phyloP scores from a whole-genome alignment of 2,113 vertebrate genomes.

The Lagenorhynchus albirostris region DNA sequence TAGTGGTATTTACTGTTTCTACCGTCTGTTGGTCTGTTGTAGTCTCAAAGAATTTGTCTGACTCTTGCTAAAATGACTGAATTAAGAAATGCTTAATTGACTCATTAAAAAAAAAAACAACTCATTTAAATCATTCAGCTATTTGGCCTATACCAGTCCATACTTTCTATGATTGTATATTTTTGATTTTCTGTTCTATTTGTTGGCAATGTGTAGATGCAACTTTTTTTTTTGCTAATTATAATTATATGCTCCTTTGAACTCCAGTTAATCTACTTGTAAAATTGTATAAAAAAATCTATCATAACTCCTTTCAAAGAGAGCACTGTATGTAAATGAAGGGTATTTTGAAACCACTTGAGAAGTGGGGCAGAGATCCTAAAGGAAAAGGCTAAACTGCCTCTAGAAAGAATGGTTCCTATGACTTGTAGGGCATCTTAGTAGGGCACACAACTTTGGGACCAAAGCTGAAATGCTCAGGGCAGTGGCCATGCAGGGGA shows the following conservation, averaged over 20 bases:
- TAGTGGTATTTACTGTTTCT: neutral
- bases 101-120: neutral
- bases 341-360: neutral
- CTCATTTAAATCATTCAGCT: neutral
- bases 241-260: neutral
- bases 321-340: neutral
- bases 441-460: neutral
- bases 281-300: neutral
- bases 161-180: neutral
- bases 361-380: neutral
- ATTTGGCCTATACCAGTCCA: neutral
- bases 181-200: neutral
- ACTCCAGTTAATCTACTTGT: neutral
- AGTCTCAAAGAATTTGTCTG: conserved; percentile 27
- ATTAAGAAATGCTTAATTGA: neutral
- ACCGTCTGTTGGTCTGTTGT: neutral
- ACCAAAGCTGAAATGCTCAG: neutral
- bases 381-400: neutral
- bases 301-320: neutral
- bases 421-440: neutral
- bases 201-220: neutral
- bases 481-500: neutral
- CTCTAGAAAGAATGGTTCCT: too few species aligned
- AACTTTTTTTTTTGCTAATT: neutral
- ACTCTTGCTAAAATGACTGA: neutral